phyloP scores from a whole-genome alignment of 2,888 invertebrate genomes.

The Cheilosia scutellata region DNA sequence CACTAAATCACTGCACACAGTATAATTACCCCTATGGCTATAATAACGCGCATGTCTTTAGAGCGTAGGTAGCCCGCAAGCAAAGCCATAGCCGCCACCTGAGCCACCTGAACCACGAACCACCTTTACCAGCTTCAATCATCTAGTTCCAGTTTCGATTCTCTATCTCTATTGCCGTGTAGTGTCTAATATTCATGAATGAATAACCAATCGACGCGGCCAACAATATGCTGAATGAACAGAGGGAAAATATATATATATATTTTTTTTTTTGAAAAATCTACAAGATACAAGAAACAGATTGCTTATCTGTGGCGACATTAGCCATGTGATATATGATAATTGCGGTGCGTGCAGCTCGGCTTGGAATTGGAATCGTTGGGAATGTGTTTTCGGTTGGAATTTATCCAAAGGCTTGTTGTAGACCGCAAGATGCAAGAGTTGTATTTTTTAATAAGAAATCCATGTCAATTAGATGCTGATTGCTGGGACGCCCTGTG shows the following conservation, averaged over 20 bases:
- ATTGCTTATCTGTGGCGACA: conserved; percentile 72
- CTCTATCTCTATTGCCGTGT: conserved; percentile 38
- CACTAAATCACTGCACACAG: conserved; percentile 58
- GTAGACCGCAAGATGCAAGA: not conserved
- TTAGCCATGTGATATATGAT: conserved; percentile 72
- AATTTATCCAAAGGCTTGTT: conserved; percentile 10
- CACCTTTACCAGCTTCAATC: conserved; percentile 7
- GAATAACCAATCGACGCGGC: conserved; percentile 59
- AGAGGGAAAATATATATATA: conserved; percentile 22
- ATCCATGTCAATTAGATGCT: conserved; percentile 73
- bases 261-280: conserved; percentile 44
- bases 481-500: conserved; percentile 58
- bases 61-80: conserved; percentile 61
- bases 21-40: conserved; percentile 63
- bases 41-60: conserved; percentile 12
- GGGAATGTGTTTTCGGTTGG: conserved; percentile 21
- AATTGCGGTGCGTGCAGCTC: conserved; percentile 56
- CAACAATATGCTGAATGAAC: conserved; percentile 40
- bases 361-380: conserved; percentile 28
- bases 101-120: conserved; percentile 27
- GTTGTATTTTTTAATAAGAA: conserved; percentile 33
- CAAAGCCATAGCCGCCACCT: conserved; percentile 58
- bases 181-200: conserved; percentile 62
- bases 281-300: conserved; percentile 67
- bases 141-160: conserved; percentile 44